Evolutionary conservation across 2,888 invertebrate genomes (phyloP).

Genomic region (Zelleria hepariella): DNA sequence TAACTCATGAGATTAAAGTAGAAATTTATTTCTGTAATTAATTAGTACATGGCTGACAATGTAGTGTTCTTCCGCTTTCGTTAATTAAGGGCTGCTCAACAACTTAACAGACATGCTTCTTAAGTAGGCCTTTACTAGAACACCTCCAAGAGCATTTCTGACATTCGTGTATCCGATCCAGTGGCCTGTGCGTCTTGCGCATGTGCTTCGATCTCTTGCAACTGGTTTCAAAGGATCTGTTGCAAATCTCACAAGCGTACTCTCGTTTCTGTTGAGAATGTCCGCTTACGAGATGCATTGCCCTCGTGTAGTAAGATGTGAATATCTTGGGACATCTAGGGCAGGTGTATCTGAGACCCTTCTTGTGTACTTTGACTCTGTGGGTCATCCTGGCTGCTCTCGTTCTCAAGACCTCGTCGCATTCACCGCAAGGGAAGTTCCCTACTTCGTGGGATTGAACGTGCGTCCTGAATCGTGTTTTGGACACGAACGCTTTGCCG

Average conservation of each 20-base stretch:
- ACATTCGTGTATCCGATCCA: slow-evolving; percentile 32
- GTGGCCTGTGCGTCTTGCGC: slow-evolving; percentile 31
- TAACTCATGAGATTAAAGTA: too few relatives aligned
- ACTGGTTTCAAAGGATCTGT: slow-evolving; percentile 39
- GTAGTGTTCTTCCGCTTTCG: too few relatives aligned
- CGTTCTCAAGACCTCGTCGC: slow-evolving; percentile 41
- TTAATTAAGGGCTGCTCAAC: too few relatives aligned
- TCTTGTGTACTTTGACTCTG: slow-evolving; percentile 40
- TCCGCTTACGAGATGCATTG: slow-evolving; percentile 44
- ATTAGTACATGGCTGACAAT: too few relatives aligned
- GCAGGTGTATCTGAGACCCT: slow-evolving; percentile 49
- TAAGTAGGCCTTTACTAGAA: slow-evolving; percentile 35
- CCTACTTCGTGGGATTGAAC: slow-evolving; percentile 51
- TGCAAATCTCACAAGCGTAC: slow-evolving; percentile 40
- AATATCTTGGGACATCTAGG: slow-evolving; percentile 53
- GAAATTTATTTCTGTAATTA: too few relatives aligned
- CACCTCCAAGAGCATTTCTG: slow-evolving; percentile 35
- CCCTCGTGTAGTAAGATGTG: slow-evolving; percentile 44
- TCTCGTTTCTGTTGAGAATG: slow-evolving; percentile 39
- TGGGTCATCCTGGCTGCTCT: slow-evolving; percentile 46
- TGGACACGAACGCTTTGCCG: slow-evolving; percentile 55
- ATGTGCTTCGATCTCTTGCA: slow-evolving; percentile 46
- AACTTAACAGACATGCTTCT: slow-evolving; percentile 24
- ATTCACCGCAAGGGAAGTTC: slow-evolving; percentile 48
- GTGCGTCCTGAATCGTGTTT: slow-evolving; percentile 50